These are phyloP conservation scores for Pteromalus puparum DNA, from an alignment of 1,140 invertebrate species.

Conservation along the genomic window DNA sequence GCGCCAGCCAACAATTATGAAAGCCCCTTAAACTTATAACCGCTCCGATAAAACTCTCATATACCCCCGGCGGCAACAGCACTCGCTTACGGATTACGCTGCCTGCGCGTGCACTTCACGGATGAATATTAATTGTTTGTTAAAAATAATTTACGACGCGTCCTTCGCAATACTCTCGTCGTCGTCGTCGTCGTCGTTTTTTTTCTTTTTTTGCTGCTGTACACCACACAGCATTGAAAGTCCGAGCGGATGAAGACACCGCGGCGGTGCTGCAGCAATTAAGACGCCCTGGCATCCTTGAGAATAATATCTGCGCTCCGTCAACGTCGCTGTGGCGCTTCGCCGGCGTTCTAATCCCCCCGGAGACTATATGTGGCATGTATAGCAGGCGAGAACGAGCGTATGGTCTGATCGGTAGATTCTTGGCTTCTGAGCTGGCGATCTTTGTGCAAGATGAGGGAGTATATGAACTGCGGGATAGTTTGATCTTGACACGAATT, in stretches of 20 bases:
- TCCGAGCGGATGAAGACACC: slow-evolving; percentile 30
- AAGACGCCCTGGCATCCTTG: slow-evolving; percentile 41
- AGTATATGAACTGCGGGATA: neutral
- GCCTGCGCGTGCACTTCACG: neutral
- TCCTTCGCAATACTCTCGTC: neutral
- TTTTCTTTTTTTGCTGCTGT: neutral
- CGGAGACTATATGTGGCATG: neutral
- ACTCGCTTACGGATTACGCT: neutral
- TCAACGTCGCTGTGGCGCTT: slow-evolving; percentile 37
- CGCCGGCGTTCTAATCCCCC: slow-evolving; percentile 36
- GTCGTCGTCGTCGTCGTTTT: neutral
- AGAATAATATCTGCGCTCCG: slow-evolving; percentile 49
- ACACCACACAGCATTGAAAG: neutral
- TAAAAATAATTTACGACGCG: slow-evolving; percentile 40
- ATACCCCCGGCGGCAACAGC: neutral
- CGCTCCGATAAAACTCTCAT: neutral
- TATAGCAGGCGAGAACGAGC: neutral
- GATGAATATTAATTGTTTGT: slow-evolving; percentile 48
- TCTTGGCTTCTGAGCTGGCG: neutral
- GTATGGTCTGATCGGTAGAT: neutral
- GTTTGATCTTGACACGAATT: slow-evolving; percentile 30
- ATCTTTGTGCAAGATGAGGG: neutral
- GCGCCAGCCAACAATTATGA: neutral
- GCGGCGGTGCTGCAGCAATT: slow-evolving; percentile 25
- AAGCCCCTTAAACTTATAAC: neutral